These are phyloP conservation scores for Polypterus senegalus DNA, from an alignment of 2,113 vertebrate species.

Conservation along the genomic window DNA sequence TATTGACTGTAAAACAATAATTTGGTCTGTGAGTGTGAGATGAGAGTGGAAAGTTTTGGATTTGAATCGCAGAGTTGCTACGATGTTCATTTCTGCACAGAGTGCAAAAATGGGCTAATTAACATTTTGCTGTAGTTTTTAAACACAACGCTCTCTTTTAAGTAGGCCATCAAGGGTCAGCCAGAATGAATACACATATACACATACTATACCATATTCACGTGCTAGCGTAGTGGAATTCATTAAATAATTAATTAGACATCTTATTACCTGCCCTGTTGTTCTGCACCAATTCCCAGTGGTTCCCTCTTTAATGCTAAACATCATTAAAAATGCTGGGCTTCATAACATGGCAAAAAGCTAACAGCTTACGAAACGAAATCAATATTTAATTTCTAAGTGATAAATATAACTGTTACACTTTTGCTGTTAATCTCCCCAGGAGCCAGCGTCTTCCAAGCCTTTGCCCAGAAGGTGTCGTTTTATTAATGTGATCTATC, in stretches of 20 bases:
- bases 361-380: not conserved
- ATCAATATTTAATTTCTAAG: conserved; percentile 9
- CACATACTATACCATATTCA: too few relatives aligned
- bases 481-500: conserved; percentile 4
- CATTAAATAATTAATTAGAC: not conserved
- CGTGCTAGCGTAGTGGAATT: not conserved
- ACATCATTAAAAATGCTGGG: conserved; percentile 7
- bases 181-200: too few relatives aligned
- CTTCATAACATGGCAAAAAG: conserved; percentile 7
- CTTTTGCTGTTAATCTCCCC: conserved; percentile 1
- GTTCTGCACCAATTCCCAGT: not conserved
- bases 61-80: too few relatives aligned
- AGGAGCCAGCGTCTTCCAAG: not conserved
- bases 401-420: conserved; percentile 7
- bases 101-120: too few relatives aligned
- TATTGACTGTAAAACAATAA: too few relatives aligned
- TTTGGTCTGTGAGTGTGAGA: too few relatives aligned
- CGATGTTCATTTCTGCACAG: too few relatives aligned
- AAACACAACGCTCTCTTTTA: too few relatives aligned
- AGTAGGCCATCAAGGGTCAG: too few relatives aligned
- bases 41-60: too few relatives aligned
- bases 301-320: not conserved
- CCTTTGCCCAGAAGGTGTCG: conserved; percentile 4
- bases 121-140: too few relatives aligned
- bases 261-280: not conserved